These are phyloP conservation scores for Nesoenas mayeri DNA, from an alignment of 2,113 vertebrate species.

Conservation along the genomic window DNA sequence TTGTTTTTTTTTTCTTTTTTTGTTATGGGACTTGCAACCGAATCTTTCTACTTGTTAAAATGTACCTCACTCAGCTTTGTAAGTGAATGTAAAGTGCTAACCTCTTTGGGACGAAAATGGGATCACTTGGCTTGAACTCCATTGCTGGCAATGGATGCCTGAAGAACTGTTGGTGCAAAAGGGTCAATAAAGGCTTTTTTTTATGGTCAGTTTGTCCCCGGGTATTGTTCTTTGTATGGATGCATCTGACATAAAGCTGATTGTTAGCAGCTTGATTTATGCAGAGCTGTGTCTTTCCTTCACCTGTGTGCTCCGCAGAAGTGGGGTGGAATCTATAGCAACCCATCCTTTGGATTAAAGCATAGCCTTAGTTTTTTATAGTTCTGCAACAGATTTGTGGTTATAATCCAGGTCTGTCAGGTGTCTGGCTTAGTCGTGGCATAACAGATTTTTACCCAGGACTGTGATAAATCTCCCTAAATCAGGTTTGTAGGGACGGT, in stretches of 20 bases:
- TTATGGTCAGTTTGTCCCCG: constrained; percentile 1
- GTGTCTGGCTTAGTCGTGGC: neutral
- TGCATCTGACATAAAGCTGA: neutral
- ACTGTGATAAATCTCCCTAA: neutral
- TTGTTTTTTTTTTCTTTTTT: too few species aligned
- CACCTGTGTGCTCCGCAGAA: fast-evolving
- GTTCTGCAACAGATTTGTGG: neutral
- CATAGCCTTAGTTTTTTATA: neutral
- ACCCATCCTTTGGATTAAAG: neutral
- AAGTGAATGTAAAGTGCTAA: constrained; percentile 55
- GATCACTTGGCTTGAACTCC: constrained; percentile 55
- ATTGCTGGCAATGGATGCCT: constrained; percentile 58
- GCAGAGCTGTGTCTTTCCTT: neutral
- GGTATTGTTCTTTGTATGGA: neutral
- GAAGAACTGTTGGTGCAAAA: constrained; percentile 58
- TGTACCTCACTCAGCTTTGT: constrained; percentile 66
- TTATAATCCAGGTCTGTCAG: neutral
- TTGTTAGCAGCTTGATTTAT: neutral
- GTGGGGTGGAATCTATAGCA: neutral
- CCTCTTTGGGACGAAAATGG: constrained; percentile 12
- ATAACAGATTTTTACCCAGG: neutral
- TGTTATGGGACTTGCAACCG: constrained; percentile 60
- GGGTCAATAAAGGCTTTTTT: constrained; percentile 74
- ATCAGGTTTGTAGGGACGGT: neutral
- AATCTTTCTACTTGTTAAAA: constrained; percentile 49